Conservation (phyloP, 2,113 vertebrate genomes). For the Eclectus roratus region DNA sequence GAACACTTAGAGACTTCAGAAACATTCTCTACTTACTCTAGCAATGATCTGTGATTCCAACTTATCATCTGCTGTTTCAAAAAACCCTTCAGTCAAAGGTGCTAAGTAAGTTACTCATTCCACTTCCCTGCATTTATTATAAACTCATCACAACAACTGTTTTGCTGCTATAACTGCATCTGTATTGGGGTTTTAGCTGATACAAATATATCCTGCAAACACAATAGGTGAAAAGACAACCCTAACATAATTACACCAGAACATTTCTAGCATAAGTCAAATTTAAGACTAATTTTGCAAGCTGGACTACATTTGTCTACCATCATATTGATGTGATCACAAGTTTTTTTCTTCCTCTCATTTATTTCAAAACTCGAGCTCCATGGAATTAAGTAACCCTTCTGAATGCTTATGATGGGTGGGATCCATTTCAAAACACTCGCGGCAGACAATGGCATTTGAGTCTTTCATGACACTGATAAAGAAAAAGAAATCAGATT, state of each 20-base stretch:
- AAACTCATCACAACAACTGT: not conserved
- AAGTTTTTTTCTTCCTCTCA: not conserved
- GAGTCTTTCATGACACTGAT: not conserved
- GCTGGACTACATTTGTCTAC: not conserved
- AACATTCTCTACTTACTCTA: not conserved
- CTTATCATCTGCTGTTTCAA: not conserved
- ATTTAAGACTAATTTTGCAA: not conserved
- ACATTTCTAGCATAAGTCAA: not conserved
- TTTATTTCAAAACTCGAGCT: not conserved
- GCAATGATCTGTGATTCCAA: not conserved
- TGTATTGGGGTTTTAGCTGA: not conserved
- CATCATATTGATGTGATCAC: not conserved
- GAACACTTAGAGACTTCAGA: not conserved
- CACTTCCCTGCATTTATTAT: not conserved
- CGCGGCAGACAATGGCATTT: not conserved
- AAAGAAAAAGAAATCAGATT: not conserved
- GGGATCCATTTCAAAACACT: not conserved
- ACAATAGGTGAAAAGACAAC: not conserved
- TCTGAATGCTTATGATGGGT: not conserved
- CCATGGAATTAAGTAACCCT: not conserved
- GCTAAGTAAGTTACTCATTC: not conserved
- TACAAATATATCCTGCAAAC: not conserved
- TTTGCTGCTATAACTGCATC: not conserved
- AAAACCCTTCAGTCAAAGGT: not conserved
- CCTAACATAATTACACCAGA: not conserved